Base-by-base conservation (phyloP, 2,113 vertebrate genomes). In the Paramisgurnus dabryanus region DNA sequence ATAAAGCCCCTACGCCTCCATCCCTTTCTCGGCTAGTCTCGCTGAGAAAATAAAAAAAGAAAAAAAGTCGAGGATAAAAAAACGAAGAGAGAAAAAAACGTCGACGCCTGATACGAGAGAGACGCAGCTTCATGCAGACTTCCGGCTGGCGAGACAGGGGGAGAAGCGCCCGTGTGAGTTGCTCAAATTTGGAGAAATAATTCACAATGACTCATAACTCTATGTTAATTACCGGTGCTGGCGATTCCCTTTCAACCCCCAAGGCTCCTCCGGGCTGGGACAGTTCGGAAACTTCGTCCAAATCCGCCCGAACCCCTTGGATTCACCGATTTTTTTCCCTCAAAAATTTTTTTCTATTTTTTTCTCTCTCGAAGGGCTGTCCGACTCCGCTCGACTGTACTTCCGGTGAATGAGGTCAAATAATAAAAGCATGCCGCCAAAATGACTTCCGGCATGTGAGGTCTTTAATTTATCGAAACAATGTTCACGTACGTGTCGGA, bases 61-160 rank as follows among this genome's bases (percentile, higher is more conserved):
- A 85, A 87, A 90, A 91, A 90, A 88, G 78, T 86, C 79, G 83
- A 74, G 75, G 76, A 90, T 87, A 87, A 88, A 91, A 91, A 92
- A 91, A 90, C 79, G 45, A 83, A 84, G 72, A 65, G 84, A 86
- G 58, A 89, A 88, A 84, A 91, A 90, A 87, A 50, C 85, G 88
- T 88, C 87, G 88, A 90, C 90, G 91, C 88, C 86, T 34, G 89
- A 84, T 84, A 90, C 86, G 79, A 87, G 88, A 91, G 91, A 91
- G 90, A 91, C 90, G 88, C 91, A 91, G 91, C 88, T 90, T 90
- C 89, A 88, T 89, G 92, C 91, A 92, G 91, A 94, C 93, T 94
- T 94, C 93, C 93, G 93, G 92, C 91, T 90, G 86, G 74, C 79
- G 91, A 85, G 90, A 89, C 88, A 87, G 89, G 72, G 73, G 78